These are phyloP conservation scores for Hozukius guyotensis DNA, from an alignment of 2,797 vertebrate species.

Conservation along the genomic window DNA sequence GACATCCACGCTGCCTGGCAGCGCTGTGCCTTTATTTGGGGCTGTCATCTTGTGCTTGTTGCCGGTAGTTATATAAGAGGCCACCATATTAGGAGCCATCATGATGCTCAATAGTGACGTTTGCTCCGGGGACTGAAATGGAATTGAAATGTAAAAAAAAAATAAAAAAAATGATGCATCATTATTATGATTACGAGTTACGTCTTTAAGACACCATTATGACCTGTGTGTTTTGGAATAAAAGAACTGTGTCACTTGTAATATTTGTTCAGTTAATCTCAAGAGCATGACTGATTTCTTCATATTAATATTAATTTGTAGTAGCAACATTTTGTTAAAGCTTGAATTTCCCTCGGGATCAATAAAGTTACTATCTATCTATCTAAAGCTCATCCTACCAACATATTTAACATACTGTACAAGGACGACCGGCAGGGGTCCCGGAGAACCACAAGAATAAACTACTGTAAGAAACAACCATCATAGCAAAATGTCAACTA, in stretches of 20 bases:
- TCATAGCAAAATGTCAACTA: not conserved
- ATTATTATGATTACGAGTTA: not conserved
- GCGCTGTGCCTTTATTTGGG: slow-evolving; percentile 35
- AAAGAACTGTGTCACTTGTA: not conserved
- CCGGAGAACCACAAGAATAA: not conserved
- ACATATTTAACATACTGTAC: not conserved
- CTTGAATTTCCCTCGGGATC: too few relatives aligned
- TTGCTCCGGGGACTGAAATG: not conserved
- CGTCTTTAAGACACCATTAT: slow-evolving; percentile 1
- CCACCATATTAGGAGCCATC: slow-evolving; percentile 29
- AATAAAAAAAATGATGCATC: not conserved
- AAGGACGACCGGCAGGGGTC: too few relatives aligned
- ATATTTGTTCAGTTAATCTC: slow-evolving; percentile 2
- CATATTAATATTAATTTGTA: not conserved
- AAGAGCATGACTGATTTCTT: not conserved
- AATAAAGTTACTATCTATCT: too few relatives aligned
- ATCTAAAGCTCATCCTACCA: not conserved
- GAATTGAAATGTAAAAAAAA: slow-evolving; percentile 22
- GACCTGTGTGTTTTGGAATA: not conserved
- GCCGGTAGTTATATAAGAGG: slow-evolving; percentile 45
- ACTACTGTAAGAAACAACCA: not conserved
- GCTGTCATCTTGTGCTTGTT: slow-evolving; percentile 28
- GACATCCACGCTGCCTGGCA: not conserved
- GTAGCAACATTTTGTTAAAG: not conserved
- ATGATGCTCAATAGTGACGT: slow-evolving; percentile 23